Base-by-base conservation (phyloP, 2,888 invertebrate genomes). In the Drosophila parthenogenetica region DNA sequence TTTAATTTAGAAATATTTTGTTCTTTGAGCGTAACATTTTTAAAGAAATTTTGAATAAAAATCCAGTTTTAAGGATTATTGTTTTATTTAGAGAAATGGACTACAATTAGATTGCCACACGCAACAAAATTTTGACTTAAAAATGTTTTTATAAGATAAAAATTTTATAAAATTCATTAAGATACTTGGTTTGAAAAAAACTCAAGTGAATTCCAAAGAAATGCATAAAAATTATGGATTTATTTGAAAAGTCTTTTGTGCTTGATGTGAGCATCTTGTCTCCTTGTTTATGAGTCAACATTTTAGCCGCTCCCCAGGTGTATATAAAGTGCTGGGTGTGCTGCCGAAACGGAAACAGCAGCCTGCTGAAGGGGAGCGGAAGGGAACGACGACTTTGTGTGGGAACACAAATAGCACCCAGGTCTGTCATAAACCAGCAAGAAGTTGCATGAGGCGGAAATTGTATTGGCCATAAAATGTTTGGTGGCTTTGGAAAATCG, bases 391-490 rank as follows among this genome's bases (percentile, higher is more conserved):
- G 39, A 22, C 58, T 61, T 73, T 55, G 54, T 54, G 45, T 49
- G 64, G 43, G 53, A 62, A 59, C 8, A 48, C 59, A 77, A 86
- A 86, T 63, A 64, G 55, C 74, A 71, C 71, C 74, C 74, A 55
- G 57, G 60, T 67, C 50, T 69, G 70, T 70, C 75, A 64, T 79
- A 70, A 70, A 42, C 37, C 61, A 59, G 42, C 57, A 58, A 63
- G 59, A 66, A 48, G 65, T 51, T n/a, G 59, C 81, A 19, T 22
- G 43, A 49, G 64, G 55, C 81, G 78, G 71, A 77, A 74, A 81
- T 81, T 81, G 69, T 79, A 58, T 78, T 78, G 72, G 62, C 69
- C 65, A 69, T 79, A 74, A 79, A 80, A 66, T 80, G 77, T 62
- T 74, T 79, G 76, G 55, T 63, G 59, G 65, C 65, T 53, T 43